Conservation (phyloP, 2,888 invertebrate genomes). For the Marasmarcha lunaedactyla region DNA sequence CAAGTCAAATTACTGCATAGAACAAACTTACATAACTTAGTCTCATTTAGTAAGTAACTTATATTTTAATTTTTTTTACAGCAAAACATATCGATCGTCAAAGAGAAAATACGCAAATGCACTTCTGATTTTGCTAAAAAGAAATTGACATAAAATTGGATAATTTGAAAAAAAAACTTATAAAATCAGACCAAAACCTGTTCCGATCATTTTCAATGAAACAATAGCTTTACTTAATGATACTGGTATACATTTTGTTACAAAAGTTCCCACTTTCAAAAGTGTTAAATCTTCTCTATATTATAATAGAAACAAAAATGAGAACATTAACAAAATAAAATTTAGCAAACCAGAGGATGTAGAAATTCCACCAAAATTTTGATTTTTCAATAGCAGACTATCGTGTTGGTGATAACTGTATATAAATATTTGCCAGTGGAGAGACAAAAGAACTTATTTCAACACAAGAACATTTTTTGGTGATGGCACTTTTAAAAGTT, state of each 20-base stretch:
- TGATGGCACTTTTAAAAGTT: slow-evolving; percentile 1
- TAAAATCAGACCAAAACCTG: slow-evolving; percentile 4
- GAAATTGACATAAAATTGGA: slow-evolving; percentile 5
- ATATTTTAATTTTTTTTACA: neutral
- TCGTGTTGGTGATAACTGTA: neutral
- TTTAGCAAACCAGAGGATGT: slow-evolving; percentile 4
- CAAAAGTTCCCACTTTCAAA: slow-evolving; percentile 2
- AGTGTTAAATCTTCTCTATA: slow-evolving; percentile 5
- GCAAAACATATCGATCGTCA: neutral
- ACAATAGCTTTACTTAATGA: slow-evolving; percentile 4
- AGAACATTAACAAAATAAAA: slow-evolving; percentile 3
- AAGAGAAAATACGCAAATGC: neutral
- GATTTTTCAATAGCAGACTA: neutral
- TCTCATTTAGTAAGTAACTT: too few relatives aligned
- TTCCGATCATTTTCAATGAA: slow-evolving; percentile 5
- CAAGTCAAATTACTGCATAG: too few relatives aligned
- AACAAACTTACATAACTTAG: too few relatives aligned
- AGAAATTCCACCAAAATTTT: slow-evolving; percentile 2
- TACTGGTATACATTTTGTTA: slow-evolving; percentile 3
- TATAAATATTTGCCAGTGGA: neutral
- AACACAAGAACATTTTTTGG: neutral
- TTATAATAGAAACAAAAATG: slow-evolving; percentile 4
- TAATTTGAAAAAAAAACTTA: slow-evolving; percentile 1
- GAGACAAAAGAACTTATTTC: neutral
- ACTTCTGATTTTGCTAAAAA: slow-evolving; percentile 4